Base-by-base conservation (phyloP, 2,797 vertebrate species). In the Moxostoma hubbsi region DNA sequence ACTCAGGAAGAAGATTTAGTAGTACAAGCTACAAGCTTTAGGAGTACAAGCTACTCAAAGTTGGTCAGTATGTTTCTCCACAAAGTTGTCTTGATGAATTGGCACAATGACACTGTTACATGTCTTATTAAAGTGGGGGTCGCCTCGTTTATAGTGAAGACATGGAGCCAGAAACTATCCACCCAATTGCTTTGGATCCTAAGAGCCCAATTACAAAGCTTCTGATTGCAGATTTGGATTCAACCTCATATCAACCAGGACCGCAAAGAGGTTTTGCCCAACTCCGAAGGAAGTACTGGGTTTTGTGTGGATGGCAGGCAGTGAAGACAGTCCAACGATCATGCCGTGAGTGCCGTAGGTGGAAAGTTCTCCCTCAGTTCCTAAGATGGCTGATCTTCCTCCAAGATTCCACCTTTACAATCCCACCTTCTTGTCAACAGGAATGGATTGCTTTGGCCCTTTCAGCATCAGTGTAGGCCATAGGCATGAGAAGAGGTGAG, bases 181-280 rank as follows among this genome's bases (percentile, higher is more conserved):
- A 81, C 45, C 65, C 43, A 1, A 75, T 81, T n/a, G 46, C 70
- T 2, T n/a, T 81, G 18, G 73, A 63, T 10, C 71, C 54, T 10
- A 18, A 55, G 46, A 66, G 75, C 54, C 5, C 36, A 5, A 9
- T 80, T 4, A 83, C 70, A 45, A 75, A 70, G 50, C 59, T 76
- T 12, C 3, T 71, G 0, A 75, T 83, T n/a, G 47, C 65, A 63
- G 46, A 81, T 24, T 77, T 36, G 55, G 82, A 84, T 45, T 9
- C n/a, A 1, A 15, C 0, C 18, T 2, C 45, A 10, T 45, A 9
- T 7, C 61, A 64, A 0, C 55, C 5, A 1, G 15, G 55, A 58
- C 9, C 55, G 18, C 55, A 58, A 58, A 58, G 15, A 9, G n/a
- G 16, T 24, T 24, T 18, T 0, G n/a, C 13, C 7, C 55, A 58